Percentiles rank a stretch among this genome's conserved stretches.
Conservation (phyloP, 2,888 invertebrate genomes). For the Conchocele bisecta region DNA sequence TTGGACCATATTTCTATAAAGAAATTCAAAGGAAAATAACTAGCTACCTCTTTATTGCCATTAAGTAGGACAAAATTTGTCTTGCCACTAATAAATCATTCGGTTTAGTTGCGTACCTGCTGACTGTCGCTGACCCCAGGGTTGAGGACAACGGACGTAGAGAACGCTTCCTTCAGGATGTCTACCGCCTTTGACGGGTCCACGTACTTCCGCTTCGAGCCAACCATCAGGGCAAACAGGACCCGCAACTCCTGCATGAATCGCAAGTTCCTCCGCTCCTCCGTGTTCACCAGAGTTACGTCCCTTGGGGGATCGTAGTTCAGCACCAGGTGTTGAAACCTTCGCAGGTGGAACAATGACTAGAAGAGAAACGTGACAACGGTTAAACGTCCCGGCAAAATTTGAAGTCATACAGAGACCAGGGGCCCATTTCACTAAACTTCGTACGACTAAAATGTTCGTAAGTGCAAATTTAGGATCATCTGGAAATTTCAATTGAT, state of each 20-base stretch:
- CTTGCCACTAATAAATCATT: too few species aligned
- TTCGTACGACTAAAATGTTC: too few species aligned
- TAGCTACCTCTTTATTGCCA: too few species aligned
- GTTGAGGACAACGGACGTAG: constrained; percentile 75
- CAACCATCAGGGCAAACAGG: constrained; percentile 83
- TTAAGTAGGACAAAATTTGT: too few species aligned
- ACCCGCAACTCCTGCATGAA: constrained; percentile 83
- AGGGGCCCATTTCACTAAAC: too few species aligned
- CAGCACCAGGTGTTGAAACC: constrained; percentile 82
- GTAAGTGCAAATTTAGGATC: too few species aligned
- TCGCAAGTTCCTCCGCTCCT: constrained; percentile 76
- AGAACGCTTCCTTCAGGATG: constrained; percentile 83
- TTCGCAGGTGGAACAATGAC: constrained; percentile 83
- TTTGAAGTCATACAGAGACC: not conserved
- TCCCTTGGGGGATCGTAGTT: constrained; percentile 75
- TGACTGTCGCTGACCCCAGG: constrained; percentile 80
- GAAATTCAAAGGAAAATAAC: too few species aligned
- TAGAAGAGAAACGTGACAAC: constrained; percentile 76
- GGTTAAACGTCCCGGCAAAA: not conserved
- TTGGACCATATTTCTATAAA: too few species aligned
- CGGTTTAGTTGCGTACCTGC: too few species aligned
- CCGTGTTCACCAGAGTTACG: constrained; percentile 47
- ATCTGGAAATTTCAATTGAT: too few species aligned
- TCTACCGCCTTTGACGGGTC: constrained; percentile 83
- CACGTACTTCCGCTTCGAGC: constrained; percentile 82